Base-by-base conservation (phyloP, 1,140 invertebrate genomes). In the Rhyzopertha dominica region DNA sequence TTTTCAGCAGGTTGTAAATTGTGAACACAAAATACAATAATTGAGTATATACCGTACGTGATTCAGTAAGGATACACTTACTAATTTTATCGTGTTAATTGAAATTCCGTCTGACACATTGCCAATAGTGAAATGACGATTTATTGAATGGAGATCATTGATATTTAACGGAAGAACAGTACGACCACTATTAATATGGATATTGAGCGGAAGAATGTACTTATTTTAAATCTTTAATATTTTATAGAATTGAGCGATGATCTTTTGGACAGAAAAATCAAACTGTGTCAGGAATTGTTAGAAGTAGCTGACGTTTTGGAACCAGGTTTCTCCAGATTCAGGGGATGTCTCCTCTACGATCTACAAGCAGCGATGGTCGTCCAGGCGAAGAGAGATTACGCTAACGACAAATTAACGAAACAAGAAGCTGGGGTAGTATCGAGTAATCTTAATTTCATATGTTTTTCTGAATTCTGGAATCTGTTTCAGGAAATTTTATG, bases 271-370 rank as follows among this genome's bases (percentile, higher is more conserved):
- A 65, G 80, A 9, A 83, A 84, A 63, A 70, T 80, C 19, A 66
- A 76, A 8, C 66, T 85, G 0, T 84, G 81, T 39, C 66, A 78
- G 19, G 81, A 86, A 46, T 60, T 85, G 1, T 52, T 85, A 2
- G 70, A 76, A 32, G 50, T 84, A 23, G 71, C 79, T 5, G 72
- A 80, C 32, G 63, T 75, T 26, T 59, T 86, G 35, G 78, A 80
- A 26, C 78, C 80, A 31, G 81, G 81, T 0, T 73, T 71, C 60
- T 74, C 76, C 3, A 71, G 74, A 37, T 76, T 82, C 41, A 63
- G 81, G 7, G 81, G 79, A 0, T 70, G 74, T 12, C 64, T 85
- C 19, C 62, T 83, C 0, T 72, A 81, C 18, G 81, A 84, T 49
- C 57, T 82, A 12, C 79, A 84, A 55, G 73, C 76, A 18, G 72